Evolutionary conservation across 2,113 vertebrate genomes (phyloP).

Genomic region (Hippocampus guttulatus): DNA sequence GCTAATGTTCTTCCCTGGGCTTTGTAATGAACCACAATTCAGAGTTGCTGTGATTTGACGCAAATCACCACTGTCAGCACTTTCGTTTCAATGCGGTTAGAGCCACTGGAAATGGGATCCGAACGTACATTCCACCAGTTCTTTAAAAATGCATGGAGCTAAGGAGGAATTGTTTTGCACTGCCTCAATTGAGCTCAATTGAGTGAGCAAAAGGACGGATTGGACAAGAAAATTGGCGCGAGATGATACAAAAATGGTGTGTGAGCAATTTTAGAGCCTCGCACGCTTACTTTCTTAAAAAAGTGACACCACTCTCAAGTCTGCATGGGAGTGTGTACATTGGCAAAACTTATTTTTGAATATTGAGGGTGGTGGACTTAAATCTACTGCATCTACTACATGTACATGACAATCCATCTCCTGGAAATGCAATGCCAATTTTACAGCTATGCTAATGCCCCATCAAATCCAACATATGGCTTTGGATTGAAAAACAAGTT

Average conservation of each 20-base stretch:
- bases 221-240: constrained; percentile 55
- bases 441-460: background rate
- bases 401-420: no score
- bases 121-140: constrained; percentile 46
- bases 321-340: background rate
- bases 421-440: no score
- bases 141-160: constrained; percentile 77
- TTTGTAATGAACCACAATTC: constrained; percentile 65
- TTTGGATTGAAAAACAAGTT: background rate
- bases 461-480: background rate
- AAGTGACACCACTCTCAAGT: background rate
- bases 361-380: no score
- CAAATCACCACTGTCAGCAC: constrained; percentile 56
- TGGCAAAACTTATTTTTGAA: background rate
- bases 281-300: constrained; percentile 13
- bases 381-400: no score
- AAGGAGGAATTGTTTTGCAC: constrained; percentile 55
- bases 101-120: constrained; percentile 67
- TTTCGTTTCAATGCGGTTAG: constrained; percentile 62
- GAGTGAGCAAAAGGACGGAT: constrained; percentile 53
- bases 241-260: constrained; percentile 37
- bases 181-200: constrained; percentile 66
- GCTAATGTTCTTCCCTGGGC: constrained; percentile 30
- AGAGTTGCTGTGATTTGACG: constrained; percentile 55
- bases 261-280: constrained; percentile 23